Evolutionary conservation across 2,113 vertebrate species (phyloP), one percentile per base, ranked within the genome.

Genomic region (Siniperca chuatsi): DNA sequence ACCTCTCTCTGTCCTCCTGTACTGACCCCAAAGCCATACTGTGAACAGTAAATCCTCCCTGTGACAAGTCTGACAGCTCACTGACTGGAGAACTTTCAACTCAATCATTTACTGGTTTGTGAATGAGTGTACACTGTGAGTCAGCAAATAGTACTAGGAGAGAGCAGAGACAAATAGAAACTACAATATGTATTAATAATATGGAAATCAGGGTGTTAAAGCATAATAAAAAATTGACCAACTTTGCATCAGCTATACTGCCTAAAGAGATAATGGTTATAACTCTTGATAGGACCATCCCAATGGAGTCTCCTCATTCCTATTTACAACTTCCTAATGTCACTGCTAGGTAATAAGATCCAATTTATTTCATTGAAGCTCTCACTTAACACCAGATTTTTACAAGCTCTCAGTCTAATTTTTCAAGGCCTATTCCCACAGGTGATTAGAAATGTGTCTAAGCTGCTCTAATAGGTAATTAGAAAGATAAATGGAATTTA

Each of bases 391-490:
- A 82, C 75, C 74, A 66, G 40, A 37, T 50, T 52, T 25, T 64
- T 74, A 67, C 40, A 33, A 57, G 40, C n/a, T 33, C 11, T 68
- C 62, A 25, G 2, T 72, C 79, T 57, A 23, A 42, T 54, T 72
- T 81, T 35, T 58, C 50, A 35, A 13, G 7, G 50, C 10, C 57
- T 33, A 16, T 21, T 71, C 48, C 62, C 68, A 52, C 35, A 60
- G 60, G 68, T 42, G 33, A 60, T 78, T 60, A 58, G 21, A 50
- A 55, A 62, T 29, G 21, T 29, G 16, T 75, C 50, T 42, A 37
- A 64, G 23, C 70, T 67, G 21, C 18, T 75, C 42, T 79, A 44
- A 66, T 25, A 4, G 5, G 50, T 71, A 46, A 81, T 84, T 81
- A 60, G 2, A 42, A 66, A 75, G 25, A 70, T 29, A 57, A 23